These are phyloP conservation scores for Connochaetes taurinus DNA, from an alignment of 2,113 vertebrate genomes.

Conservation along the genomic window DNA sequence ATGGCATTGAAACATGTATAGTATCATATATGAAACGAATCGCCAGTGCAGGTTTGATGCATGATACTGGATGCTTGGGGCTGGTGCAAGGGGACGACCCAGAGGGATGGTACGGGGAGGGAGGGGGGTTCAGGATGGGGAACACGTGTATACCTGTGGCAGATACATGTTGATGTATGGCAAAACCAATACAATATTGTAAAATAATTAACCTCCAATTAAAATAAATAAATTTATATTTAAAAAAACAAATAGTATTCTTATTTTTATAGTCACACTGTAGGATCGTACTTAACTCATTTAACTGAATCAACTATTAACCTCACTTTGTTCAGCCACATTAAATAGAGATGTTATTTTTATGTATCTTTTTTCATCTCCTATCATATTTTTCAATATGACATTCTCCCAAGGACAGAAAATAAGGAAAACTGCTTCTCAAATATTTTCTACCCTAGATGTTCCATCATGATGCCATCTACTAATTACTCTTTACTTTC, in stretches of 20 bases:
- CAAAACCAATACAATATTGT: too few relatives aligned
- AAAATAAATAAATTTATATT: too few relatives aligned
- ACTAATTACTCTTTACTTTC: not conserved
- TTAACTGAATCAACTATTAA: not conserved
- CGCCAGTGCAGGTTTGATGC: too few relatives aligned
- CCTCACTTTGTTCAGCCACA: not conserved
- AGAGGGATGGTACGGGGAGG: too few relatives aligned
- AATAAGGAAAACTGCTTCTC: not conserved
- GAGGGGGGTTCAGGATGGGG: too few relatives aligned
- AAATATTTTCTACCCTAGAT: not conserved
- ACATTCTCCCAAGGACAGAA: not conserved
- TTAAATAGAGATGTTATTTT: not conserved
- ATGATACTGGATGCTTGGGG: too few relatives aligned
- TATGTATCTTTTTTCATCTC: not conserved
- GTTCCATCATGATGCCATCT: not conserved
- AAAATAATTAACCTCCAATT: too few relatives aligned
- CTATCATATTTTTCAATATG: not conserved
- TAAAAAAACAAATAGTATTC: not conserved
- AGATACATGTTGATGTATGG: too few relatives aligned
- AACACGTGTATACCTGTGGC: too few relatives aligned
- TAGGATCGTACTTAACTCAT: not conserved
- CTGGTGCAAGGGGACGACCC: too few relatives aligned
- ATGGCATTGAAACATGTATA: too few relatives aligned
- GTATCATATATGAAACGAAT: too few relatives aligned
- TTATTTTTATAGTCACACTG: not conserved